These are phyloP conservation scores for Onychorhynchus coronatus DNA, from an alignment of 2,113 vertebrate genomes.

Conservation along the genomic window DNA sequence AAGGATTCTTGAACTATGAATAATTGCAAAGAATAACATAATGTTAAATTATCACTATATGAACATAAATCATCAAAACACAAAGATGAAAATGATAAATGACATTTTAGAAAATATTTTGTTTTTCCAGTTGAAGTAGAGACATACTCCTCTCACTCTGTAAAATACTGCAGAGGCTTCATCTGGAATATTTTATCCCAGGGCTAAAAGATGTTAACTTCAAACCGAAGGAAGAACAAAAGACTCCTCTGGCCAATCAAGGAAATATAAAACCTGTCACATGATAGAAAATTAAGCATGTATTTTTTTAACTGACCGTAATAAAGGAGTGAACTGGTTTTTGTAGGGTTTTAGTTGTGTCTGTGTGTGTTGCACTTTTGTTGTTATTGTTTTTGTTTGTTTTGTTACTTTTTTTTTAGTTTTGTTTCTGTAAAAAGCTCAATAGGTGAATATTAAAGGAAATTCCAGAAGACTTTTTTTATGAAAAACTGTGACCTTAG, in stretches of 20 bases:
- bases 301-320: neutral
- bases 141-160: neutral
- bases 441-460: neutral
- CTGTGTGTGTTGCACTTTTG: neutral
- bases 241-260: neutral
- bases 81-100: neutral
- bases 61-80: neutral
- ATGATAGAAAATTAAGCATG: neutral
- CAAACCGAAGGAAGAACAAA: neutral
- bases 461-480: neutral
- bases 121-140: neutral
- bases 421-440: neutral
- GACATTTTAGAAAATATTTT: neutral
- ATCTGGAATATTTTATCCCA: neutral
- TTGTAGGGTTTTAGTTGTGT: neutral
- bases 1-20: neutral
- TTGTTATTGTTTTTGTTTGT: neutral
- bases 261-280: neutral
- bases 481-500: neutral
- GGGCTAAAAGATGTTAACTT: neutral
- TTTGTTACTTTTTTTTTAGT: accelerated
- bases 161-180: neutral
- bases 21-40: neutral
- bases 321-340: neutral
- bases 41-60: neutral